Base-by-base conservation (phyloP, 2,113 vertebrate species). In the Terrapene triunguis region DNA sequence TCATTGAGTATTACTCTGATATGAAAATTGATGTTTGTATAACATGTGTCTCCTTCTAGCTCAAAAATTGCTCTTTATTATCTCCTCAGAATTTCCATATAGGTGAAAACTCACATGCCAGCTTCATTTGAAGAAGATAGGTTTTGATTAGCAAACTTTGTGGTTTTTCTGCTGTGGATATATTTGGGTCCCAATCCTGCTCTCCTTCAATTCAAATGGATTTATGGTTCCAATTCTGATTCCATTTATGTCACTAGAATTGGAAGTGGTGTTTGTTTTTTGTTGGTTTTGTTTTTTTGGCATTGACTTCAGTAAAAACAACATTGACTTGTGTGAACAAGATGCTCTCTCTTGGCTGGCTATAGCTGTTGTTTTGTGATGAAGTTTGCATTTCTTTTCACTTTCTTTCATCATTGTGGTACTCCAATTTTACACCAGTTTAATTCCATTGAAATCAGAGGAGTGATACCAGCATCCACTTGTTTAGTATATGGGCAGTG, bases 341-440 rank as follows among this genome's bases (percentile, higher is more conserved):
- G 81, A 89, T 87, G 93, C 92, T 93, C 94, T 97, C 92, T 96
- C 29, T 95, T 91, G 96, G 93, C 69, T 84, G 0, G 17, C 69
- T 94, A 84, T 21, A 57, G 57, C 55, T 53, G 16, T 48, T 74
- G 62, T 69, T 69, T 80, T 62, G 48, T 6, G 62, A 13, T 62
- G 90, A 82, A 14, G 0, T 32, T 13, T 74, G 1, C 42, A 25
- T 3, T 83, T 72, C 35, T 69, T 69, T 69, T 69, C 55, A 11
- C 55, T 27, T 57, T 57, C 10, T 57, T 57, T 89, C 24, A 25
- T 5, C 5, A 57, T 1, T 82, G 74, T 16, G 16, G 85, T 83
- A 25, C 69, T 38, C 0, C 24, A 48, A 14, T 44, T 35, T 78
- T 83, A 76, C 35, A 76, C 54, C 10, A 44, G 0, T 0, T 1